Evolutionary conservation across 2,113 vertebrate species (phyloP), one percentile per base, ranked within the genome.

Genomic region (Muscicapa adusta): DNA sequence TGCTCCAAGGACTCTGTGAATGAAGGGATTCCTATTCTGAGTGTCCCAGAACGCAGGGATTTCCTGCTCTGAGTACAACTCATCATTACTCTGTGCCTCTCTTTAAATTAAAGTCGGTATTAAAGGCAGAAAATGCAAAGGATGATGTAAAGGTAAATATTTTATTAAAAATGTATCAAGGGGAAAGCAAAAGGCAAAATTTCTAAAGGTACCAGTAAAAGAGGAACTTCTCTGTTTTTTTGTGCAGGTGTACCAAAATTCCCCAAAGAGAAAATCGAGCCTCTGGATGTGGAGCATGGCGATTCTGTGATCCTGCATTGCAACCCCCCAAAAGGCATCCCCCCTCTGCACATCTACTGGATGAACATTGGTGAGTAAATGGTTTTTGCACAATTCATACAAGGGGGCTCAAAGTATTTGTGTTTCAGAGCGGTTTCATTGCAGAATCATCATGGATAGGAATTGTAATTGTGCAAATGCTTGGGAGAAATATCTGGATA

Each of bases 311-410:
- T 98, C 84, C 96, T 99, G 42, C 97, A 97, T 15, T 99, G 99
- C 76, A 98, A 99, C 48, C 99, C 99, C 20, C 99, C 99, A 3
- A 97, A 97, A 94, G 99, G 99, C 60, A 98, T 99, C 14, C 99
- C 99, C 1, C 99, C 99, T 15, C 89, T 99, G 85, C 98, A 99
- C 74, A 99, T 99, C 87, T 99, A 99, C 77, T 99, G 99, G 99
- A 99, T 99, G 99, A 99, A 99, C 25, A 99, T 99, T 61, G 98
- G 99, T 99, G 88, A 98, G 98, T 92, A 22, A 29, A 20, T n/a
- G 15, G 4, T 2, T 60, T 63, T 16, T 23, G 31, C 25, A 15
- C 26, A 9, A 1, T 58, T 80, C 36, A 3, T 10, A 8, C 3
- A 7, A 53, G 11, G 50, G 62, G 9, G 4, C 26, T 76, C 53